Evolutionary conservation across 2,888 invertebrate genomes (phyloP).

Genomic region (Amphipoea oculea): DNA sequence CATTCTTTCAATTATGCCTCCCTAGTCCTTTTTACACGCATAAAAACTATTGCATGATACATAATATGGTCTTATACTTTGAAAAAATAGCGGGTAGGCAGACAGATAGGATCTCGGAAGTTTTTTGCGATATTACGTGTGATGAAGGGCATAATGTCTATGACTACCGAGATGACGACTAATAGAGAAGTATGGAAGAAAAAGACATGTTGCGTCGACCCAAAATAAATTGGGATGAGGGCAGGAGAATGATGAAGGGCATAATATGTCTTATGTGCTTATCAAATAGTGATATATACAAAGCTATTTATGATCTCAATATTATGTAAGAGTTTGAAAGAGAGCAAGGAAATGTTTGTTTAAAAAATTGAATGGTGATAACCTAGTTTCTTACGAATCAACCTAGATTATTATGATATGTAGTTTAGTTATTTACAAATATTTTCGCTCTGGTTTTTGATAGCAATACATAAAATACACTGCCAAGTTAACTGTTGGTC

Average conservation of each 20-base stretch:
- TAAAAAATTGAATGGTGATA: slow-evolving; percentile 23
- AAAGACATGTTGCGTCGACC: not conserved
- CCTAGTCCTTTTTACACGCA: not conserved
- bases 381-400: slow-evolving; percentile 37
- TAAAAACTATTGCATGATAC: not conserved
- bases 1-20: slow-evolving; percentile 7
- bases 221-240: not conserved
- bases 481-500: not conserved
- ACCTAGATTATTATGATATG: slow-evolving; percentile 7
- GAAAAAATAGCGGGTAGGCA: not conserved
- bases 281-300: slow-evolving; percentile 2
- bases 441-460: not conserved
- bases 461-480: slow-evolving; percentile 1
- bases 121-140: not conserved
- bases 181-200: not conserved
- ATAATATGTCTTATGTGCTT: not conserved
- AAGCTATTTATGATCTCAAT: not conserved
- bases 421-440: not conserved
- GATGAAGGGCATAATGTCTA: not conserved
- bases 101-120: not conserved
- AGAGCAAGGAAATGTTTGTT: not conserved
- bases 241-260: not conserved
- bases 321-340: not conserved
- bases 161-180: not conserved
- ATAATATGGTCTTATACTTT: not conserved